Base-by-base conservation (phyloP, 2,797 vertebrate genomes). In the Eulemur coronatus region DNA sequence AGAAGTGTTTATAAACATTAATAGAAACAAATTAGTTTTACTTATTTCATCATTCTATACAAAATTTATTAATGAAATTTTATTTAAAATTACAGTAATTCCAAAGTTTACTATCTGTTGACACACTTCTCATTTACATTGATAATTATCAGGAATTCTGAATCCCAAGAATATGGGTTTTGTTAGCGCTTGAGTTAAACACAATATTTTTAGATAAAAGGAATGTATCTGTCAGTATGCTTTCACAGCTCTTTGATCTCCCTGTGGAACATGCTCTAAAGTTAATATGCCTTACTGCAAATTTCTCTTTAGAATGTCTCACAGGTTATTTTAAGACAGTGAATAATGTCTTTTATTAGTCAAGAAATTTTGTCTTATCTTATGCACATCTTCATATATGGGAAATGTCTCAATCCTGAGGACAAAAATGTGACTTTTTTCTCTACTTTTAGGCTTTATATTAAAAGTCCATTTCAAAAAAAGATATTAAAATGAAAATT, bases 221-320 rank as follows among this genome's bases (percentile, higher is more conserved):
- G 13, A 46, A 70, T 67, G 1, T n/a, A 85, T 87, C 72, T 96
- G 41, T 92, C 87, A 94, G 46, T 82, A 85, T 30, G 12, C 17
- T 91, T 94, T 84, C 73, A 86, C 30, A 92, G 86, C 15, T 86
- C 30, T 94, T 93, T 96, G 86, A 97, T 95, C 73, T 96, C 20
- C 43, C 41, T 82, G 2, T 48, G 46, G 14, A 85, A 88, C 10
- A 46, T 41, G 22, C 22, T 91, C 30, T 63, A 72, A 78, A 73
- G 38, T 84, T 91, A 84, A 78, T 94, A 80, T 50, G 46, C n/a
- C 50, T 92, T 76, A 52, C 22, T 86, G 33, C 11, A 94, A 86
- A 91, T 78, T 72, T 85, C 4, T 94, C 30, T 96, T 95, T 72
- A 73, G 72, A 86, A 43, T 95, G 26, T 73, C 93, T 96, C 33